Conservation (phyloP, 2,888 invertebrate genomes). For the Stratiomys singularior region DNA sequence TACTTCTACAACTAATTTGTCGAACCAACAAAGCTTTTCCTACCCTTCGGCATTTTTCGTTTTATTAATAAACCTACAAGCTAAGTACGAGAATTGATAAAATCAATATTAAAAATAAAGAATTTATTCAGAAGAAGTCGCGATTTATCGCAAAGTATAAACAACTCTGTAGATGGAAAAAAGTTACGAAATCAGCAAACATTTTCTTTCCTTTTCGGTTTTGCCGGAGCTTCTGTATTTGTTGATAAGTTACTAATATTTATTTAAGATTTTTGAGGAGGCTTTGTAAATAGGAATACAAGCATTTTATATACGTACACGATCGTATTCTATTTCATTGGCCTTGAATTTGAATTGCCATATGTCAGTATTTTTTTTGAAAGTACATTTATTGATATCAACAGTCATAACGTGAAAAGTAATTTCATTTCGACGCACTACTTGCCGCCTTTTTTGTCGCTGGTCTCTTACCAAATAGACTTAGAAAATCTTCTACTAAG, state of each 20-base stretch:
- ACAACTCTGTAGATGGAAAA: not conserved
- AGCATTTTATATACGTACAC: not conserved
- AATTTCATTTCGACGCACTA: too few species aligned
- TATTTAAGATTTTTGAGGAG: constrained; percentile 1
- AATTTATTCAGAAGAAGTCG: too few species aligned
- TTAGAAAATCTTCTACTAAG: too few species aligned
- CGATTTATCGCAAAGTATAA: not conserved
- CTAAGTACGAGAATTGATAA: not conserved
- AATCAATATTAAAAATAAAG: not conserved
- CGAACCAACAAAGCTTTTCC: not conserved
- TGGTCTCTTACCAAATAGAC: too few species aligned
- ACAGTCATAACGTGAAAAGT: too few species aligned
- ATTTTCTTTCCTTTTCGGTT: not conserved
- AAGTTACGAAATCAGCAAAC: constrained; percentile 9
- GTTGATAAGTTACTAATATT: constrained; percentile 11
- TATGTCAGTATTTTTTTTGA: not conserved
- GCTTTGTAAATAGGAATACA: not conserved
- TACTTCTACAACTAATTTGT: too few species aligned
- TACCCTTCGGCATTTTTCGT: not conserved
- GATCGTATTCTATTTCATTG: constrained; percentile 2
- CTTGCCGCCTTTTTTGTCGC: too few species aligned
- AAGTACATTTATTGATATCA: not conserved
- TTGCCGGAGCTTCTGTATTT: not conserved
- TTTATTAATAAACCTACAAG: not conserved
- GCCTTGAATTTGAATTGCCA: constrained; percentile 22